phyloP scores from a whole-genome alignment of 2,797 vertebrate genomes.

The Cryptoblepharus egeriae region DNA sequence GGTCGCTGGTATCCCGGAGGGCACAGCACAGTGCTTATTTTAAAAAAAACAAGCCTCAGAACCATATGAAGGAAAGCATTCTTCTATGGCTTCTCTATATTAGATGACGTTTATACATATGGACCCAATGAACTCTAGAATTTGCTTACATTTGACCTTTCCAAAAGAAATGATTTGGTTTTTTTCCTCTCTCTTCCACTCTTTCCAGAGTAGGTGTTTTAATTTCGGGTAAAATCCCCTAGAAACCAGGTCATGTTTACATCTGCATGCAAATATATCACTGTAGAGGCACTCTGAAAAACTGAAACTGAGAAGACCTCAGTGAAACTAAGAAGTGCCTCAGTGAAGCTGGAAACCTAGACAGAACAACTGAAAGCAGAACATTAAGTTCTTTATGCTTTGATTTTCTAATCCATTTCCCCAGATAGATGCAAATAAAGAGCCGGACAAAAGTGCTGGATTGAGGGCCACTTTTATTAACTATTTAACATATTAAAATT shows the following conservation, averaged over 20 bases:
- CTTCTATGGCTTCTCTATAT: constrained; percentile 12
- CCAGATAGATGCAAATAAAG: no score
- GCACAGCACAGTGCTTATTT: constrained; percentile 40
- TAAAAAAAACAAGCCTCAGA: constrained; percentile 45
- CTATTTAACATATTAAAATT: no score
- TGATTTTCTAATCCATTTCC: constrained; percentile 51
- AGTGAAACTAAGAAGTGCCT: constrained; percentile 50
- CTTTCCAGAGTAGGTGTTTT: constrained; percentile 54
- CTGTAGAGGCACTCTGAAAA: constrained; percentile 69
- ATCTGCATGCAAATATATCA: constrained; percentile 71
- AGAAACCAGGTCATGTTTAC: constrained; percentile 58
- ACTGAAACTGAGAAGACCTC: constrained; percentile 51
- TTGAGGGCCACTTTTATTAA: no score
- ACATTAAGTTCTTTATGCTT: constrained; percentile 68
- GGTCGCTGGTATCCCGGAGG: constrained; percentile 43
- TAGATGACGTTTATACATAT: constrained; percentile 67
- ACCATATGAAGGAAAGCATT: constrained; percentile 42
- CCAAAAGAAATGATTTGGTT: constrained; percentile 57
- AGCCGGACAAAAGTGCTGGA: no score
- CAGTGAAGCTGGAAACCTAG: constrained; percentile 49
- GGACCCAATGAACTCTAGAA: constrained; percentile 64
- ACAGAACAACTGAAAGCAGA: constrained; percentile 54
- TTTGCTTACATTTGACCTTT: constrained; percentile 63
- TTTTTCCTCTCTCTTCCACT: not conserved
- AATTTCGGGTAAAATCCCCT: constrained; percentile 64